Evolutionary conservation across 2,888 invertebrate species (phyloP), one percentile per base, ranked within the genome.

Genomic region (Harpalus rufipes): DNA sequence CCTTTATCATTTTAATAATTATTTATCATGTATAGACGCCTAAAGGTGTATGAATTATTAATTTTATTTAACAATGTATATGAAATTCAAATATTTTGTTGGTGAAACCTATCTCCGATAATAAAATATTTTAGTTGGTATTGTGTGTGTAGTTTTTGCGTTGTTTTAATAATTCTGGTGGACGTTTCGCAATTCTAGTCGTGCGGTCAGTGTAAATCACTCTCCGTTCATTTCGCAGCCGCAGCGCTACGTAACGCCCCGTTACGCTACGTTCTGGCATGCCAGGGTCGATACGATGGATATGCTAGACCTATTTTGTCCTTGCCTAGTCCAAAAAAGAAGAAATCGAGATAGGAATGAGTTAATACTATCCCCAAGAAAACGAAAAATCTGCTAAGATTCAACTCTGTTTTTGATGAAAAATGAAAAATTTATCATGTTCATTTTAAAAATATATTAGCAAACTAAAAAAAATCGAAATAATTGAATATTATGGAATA

Each of bases 151-250:
- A 51, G 16, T 74, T 74, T 44, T 74, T 72, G 25, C 32, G 25
- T 74, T 2, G 16, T 74, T 74, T 56, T 58, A 78, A 58, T 78
- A 78, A 78, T 78, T 78, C 56, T 25, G 18, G 56, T 78, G 21
- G n/a, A 12, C 32, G 56, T 58, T 72, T 74, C 51, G 56, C 44
- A 78, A 78, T 78, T 78, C 78, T 58, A 58, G 78, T 58, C 78
- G 32, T 78, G 78, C 25, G 78, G 78, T 78, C 78, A 78, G 14
- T 39, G 78, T 78, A 78, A 78, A 78, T 78, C 78, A 78, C 78
- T 78, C 56, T n/a, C 78, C 78, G 56, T 78, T 78, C 78, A 78
- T 78, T 78, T 56, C 78, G n/a, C 78, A 21, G 25, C 78, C 78
- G 56, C 78, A 78, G 25, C 56, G 58, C 56, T 56, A 78, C 78